phyloP scores from a whole-genome alignment of 92 coral and sea anemone species.

The Muricea muricata region DNA sequence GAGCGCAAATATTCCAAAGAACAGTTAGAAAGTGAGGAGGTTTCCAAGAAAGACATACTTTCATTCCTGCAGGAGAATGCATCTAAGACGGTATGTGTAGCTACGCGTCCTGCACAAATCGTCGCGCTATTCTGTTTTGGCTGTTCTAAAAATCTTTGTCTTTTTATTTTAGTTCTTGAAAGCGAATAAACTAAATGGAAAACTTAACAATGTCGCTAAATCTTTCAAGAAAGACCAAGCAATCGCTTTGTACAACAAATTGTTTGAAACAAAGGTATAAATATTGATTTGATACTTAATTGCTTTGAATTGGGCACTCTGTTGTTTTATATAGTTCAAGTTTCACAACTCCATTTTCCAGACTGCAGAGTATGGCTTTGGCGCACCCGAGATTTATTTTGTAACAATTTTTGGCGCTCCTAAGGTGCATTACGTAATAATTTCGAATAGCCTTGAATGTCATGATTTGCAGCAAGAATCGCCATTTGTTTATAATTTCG shows the following conservation, averaged over 20 bases:
- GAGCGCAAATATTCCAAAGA: slow-evolving; percentile 77
- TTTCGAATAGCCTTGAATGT: no score
- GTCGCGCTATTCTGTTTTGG: background rate
- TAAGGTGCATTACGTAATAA: no score
- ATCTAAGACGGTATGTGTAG: slow-evolving; percentile 73
- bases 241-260: slow-evolving; percentile 74
- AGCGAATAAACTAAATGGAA: slow-evolving; percentile 92
- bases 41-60: slow-evolving; percentile 96
- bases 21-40: slow-evolving; percentile 86
- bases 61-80: slow-evolving; percentile 92
- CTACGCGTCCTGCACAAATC: background rate
- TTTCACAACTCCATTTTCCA: no score
- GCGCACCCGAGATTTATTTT: no score
- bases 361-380: no score
- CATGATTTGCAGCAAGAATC: no score
- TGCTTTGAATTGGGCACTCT: no score
- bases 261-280: slow-evolving; percentile 88
- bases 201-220: slow-evolving; percentile 95
- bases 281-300: no score
- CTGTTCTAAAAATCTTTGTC: background rate
- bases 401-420: no score
- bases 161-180: slow-evolving; percentile 72
- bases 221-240: slow-evolving; percentile 96
- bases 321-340: no score
- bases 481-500: no score